A percentile compares a stretch with the other conserved stretches of the same genome.
phyloP scores from a whole-genome alignment of 2,888 invertebrate genomes.

The Chymomyza amoena region DNA sequence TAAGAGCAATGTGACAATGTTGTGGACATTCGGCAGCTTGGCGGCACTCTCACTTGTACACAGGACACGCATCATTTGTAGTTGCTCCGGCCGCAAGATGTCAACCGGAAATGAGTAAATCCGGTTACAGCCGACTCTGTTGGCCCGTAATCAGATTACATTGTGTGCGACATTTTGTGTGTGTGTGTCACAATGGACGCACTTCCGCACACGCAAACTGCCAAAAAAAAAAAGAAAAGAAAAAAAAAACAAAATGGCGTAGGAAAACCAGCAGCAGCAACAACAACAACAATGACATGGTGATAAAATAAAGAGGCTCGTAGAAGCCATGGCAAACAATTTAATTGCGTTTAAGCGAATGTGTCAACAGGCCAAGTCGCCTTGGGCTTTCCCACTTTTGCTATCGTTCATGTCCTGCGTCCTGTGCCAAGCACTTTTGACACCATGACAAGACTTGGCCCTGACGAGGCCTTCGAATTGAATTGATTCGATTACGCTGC shows the following conservation, averaged over 20 bases:
- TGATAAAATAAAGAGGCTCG: slow-evolving; percentile 44
- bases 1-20: slow-evolving; percentile 26
- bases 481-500: slow-evolving; percentile 74
- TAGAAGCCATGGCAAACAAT: slow-evolving; percentile 64
- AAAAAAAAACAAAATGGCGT: background rate
- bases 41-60: slow-evolving; percentile 8
- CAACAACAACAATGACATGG: slow-evolving; percentile 36
- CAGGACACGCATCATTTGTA: slow-evolving; percentile 36
- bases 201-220: slow-evolving; percentile 62
- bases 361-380: slow-evolving; percentile 72
- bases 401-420: background rate
- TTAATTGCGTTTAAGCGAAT: slow-evolving; percentile 74
- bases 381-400: slow-evolving; percentile 43
- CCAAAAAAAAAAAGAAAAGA: slow-evolving; percentile 7
- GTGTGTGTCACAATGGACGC: slow-evolving; percentile 55
- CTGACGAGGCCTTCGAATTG: slow-evolving; percentile 41
- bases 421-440: slow-evolving; percentile 51
- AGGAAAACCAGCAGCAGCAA: slow-evolving; percentile 23
- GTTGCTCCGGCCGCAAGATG: slow-evolving; percentile 16
- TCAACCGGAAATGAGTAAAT: slow-evolving; percentile 60
- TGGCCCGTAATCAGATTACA: slow-evolving; percentile 63
- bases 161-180: slow-evolving; percentile 25
- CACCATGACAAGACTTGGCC: slow-evolving; percentile 42
- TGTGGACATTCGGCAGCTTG: slow-evolving; percentile 18
- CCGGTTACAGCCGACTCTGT: slow-evolving; percentile 46